Evolutionary conservation across 1,140 invertebrate genomes (phyloP), one percentile per base, ranked within the genome.

Genomic region (Philopotamus ludificatus): DNA sequence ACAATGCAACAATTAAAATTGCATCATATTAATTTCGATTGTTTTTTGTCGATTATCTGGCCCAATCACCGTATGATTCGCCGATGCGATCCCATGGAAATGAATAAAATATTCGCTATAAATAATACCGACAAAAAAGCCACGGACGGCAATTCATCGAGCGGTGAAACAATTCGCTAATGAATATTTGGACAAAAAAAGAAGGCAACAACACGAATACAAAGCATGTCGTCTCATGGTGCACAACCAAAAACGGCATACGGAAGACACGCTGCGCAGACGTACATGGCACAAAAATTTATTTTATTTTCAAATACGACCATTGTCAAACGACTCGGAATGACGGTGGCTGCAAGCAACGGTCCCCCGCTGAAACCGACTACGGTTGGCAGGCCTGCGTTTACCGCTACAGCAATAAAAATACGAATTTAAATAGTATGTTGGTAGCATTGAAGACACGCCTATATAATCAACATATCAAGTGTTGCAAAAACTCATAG

Each of bases 171-270:
- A 15, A n/a, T 20, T n/a, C 15, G 20, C 45, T 47, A 47, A 47
- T 47, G 45, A 47, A 47, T 47, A 47, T 47, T 47, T 47, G 4
- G 20, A 20, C 20, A n/a, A 34, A 34, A n/a, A 34, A 20, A n/a
- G 45, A 47, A 20, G 7, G 45, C 45, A 8, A 20, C 45, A 15
- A 7, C 16, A 7, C 45, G 45, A 47, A 47, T 47, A 47, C 45
- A 8, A 47, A 47, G 15, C 45, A 47, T n/a, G n/a, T 15, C 45
- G 34, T 34, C 12, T 34, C 28, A 7, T 34, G 28, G 4, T 15
- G 45, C 45, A 8, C 15, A 9, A 20, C 45, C 45, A n/a, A 47
- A 47, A 47, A 47, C 15, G 45, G 45, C 8, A n/a, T 15, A n/a
- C 45, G 45, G 45, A 47, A 47, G 45, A 34, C 28, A 7, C 28